phyloP scores from a whole-genome alignment of 2,888 invertebrate species.

The Nysson spinosus region DNA sequence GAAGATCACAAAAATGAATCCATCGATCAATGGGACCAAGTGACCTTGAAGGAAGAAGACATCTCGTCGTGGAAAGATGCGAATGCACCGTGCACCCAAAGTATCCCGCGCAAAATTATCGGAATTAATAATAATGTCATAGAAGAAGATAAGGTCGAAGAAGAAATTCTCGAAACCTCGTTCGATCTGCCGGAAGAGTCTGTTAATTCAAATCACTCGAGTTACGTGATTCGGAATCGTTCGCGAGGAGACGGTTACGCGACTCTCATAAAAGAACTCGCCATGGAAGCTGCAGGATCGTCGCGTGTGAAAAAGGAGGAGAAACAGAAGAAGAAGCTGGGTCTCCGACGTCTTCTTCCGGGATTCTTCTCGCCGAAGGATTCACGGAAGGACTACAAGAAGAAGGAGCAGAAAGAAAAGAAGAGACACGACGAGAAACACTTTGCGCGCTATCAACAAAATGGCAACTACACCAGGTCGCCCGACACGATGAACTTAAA shows the following conservation, averaged over 20 bases:
- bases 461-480: conserved; percentile 72
- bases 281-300: conserved; percentile 69
- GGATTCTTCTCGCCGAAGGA: conserved; percentile 73
- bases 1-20: not conserved
- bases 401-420: conserved; percentile 68
- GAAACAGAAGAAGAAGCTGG: conserved; percentile 69
- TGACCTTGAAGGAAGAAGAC: not conserved
- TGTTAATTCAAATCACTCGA: not conserved
- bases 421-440: conserved; percentile 68
- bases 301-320: conserved; percentile 76
- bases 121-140: too few species aligned
- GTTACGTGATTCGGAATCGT: not conserved
- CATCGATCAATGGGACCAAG: not conserved
- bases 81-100: too few species aligned
- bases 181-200: not conserved
- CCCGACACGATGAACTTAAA: conserved; percentile 73
- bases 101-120: too few species aligned
- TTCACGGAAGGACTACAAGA: conserved; percentile 69
- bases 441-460: conserved; percentile 71
- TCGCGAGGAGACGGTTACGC: conserved; percentile 69
- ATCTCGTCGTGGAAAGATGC: not conserved
- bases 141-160: too few species aligned
- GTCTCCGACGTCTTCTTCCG: conserved; percentile 68
- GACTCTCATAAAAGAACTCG: conserved; percentile 66
- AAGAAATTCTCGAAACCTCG: too few species aligned